Conservation (phyloP, 2,888 invertebrate genomes). For the Palloptera scutellata region DNA sequence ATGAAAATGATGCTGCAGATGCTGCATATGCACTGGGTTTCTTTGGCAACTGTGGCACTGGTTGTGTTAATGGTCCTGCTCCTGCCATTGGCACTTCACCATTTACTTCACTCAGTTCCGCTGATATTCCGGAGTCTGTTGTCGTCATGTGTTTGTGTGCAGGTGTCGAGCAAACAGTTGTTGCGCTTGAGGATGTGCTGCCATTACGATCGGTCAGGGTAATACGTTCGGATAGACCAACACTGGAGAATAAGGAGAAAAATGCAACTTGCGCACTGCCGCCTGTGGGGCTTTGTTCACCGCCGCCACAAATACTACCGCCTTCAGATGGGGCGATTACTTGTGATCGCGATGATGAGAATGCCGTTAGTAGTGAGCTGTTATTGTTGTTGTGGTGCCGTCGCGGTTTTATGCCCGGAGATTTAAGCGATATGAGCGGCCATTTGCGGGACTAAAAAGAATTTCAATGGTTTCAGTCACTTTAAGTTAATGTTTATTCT, state of each 20-base stretch:
- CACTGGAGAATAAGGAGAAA: too few relatives aligned
- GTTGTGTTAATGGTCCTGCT: not conserved
- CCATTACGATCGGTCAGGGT: not conserved
- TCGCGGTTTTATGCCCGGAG: slow-evolving; percentile 84
- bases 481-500: too few relatives aligned
- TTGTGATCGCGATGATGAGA: slow-evolving; percentile 9
- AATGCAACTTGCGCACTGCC: slow-evolving; percentile 30
- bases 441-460: slow-evolving; percentile 74
- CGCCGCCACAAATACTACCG: slow-evolving; percentile 30
- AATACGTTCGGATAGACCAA: too few relatives aligned
- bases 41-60: slow-evolving; percentile 48
- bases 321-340: slow-evolving; percentile 4
- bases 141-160: slow-evolving; percentile 46
- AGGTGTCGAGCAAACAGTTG: slow-evolving; percentile 45
- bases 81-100: not conserved
- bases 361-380: slow-evolving; percentile 33
- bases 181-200: not conserved
- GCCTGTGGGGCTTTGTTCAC: slow-evolving; percentile 49
- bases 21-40: slow-evolving; percentile 42
- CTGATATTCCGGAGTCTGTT: too few relatives aligned
- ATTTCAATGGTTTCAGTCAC: not conserved
- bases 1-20: not conserved
- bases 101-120: slow-evolving; percentile 18
- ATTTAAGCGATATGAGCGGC: slow-evolving; percentile 86
- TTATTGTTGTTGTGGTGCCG: slow-evolving; percentile 62